Evolutionary conservation across 2,888 invertebrate species (phyloP), one percentile per base, ranked within the genome.

Genomic region (Cerastis leucographa): DNA sequence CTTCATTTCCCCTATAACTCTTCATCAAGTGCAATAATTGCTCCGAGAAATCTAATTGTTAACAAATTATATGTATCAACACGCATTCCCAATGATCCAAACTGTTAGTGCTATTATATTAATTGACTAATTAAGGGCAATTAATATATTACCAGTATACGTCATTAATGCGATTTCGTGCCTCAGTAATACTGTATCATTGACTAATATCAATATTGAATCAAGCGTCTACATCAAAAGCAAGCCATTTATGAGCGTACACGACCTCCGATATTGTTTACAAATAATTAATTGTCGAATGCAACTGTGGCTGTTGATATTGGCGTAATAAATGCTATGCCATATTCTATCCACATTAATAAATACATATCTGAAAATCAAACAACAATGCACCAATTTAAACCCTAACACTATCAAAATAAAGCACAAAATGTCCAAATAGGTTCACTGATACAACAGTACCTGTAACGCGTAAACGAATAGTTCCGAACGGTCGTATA

Each of bases 211-310:
- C 89, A 91, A 91, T 91, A 92, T 91, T 91, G 88, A 84, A 89
- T 89, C 88, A 89, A 83, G 86, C 80, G 78, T 87, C 79, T 86
- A 84, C 76, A 87, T 88, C 87, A 87, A 87, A 87, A 86, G 81
- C 89, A 86, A 84, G 88, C 90, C 92, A 92, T 94, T 95, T 95
- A 95, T 94, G 94, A 90, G 85, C 85, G 87, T 85, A 90, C 94
- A 94, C 93, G 93, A 90, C 87, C 90, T 90, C 90, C 87, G 88
- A 90, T 90, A 94, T 94, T 96, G 95, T 96, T 96, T 96, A 94
- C 96, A 94, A 96, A 96, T 96, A 96, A 96, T 96, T 96, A 96
- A 96, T 96, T 92, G 95, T 92, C 94, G 92, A 94, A 93, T 94
- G 94, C 95, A 95, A 95, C 94, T 95, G 95, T 90, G 92, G 90